phyloP scores from a whole-genome alignment of 2,888 invertebrate species.

The Lamellibrachia satsuma region DNA sequence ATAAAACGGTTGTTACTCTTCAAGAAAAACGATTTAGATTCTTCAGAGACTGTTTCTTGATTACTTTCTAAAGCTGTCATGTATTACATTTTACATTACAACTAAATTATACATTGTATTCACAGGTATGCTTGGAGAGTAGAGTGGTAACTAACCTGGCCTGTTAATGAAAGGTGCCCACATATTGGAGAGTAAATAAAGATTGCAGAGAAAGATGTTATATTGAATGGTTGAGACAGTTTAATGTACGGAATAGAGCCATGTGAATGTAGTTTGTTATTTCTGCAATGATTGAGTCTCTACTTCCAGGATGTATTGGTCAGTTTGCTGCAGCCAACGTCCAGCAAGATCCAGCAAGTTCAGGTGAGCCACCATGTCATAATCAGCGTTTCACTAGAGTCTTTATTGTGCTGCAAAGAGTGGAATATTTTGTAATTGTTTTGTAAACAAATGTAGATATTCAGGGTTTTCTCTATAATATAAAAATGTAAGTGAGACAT shows the following conservation, averaged over 20 bases:
- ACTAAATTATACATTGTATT: too few relatives aligned
- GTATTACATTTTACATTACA: constrained; percentile 30
- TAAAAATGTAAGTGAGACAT: not conserved
- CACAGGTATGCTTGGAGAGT: too few relatives aligned
- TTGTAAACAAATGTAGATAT: not conserved
- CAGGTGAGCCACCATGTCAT: constrained; percentile 6
- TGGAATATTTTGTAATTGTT: too few relatives aligned
- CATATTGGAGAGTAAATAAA: too few relatives aligned
- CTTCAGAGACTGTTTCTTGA: constrained; percentile 14
- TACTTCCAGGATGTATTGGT: constrained; percentile 50
- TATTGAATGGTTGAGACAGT: too few relatives aligned
- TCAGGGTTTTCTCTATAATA: not conserved
- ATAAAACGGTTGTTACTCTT: too few relatives aligned
- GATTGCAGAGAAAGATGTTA: too few relatives aligned
- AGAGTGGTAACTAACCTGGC: too few relatives aligned
- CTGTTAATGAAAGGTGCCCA: too few relatives aligned
- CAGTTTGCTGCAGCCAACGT: constrained; percentile 78
- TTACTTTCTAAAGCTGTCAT: constrained; percentile 23
- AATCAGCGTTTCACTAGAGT: not conserved
- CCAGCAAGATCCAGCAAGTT: constrained; percentile 33
- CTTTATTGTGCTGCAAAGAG: too few relatives aligned
- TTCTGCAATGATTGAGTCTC: not conserved
- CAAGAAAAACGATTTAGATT: not conserved
- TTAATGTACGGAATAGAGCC: too few relatives aligned
- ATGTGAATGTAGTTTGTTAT: not conserved